These are phyloP conservation scores for Phainopepla nitens DNA, from an alignment of 2,113 vertebrate species.

Conservation along the genomic window DNA sequence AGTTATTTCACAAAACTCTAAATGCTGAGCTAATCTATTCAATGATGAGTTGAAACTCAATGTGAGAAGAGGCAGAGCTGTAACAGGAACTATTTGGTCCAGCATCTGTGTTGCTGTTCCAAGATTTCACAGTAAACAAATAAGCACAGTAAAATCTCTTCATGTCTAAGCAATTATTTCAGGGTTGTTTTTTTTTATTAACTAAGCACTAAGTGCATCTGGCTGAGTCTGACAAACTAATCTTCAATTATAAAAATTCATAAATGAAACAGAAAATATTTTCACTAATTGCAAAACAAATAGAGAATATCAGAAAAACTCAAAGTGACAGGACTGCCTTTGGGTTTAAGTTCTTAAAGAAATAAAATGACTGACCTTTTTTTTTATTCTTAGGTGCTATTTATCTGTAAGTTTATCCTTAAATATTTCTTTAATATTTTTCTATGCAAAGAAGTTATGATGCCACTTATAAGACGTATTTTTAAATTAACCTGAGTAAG, in stretches of 20 bases:
- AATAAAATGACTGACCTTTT: background rate
- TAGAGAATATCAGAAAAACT: background rate
- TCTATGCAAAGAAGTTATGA: background rate
- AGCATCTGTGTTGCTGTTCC: constrained; percentile 36
- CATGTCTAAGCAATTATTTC: background rate
- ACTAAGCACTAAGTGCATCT: background rate
- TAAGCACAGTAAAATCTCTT: background rate
- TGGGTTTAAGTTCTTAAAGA: background rate
- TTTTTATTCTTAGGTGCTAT: background rate
- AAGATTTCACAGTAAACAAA: constrained; percentile 29
- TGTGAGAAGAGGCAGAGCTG: background rate
- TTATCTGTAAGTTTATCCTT: background rate
- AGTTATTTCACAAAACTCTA: background rate
- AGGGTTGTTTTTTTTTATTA: background rate
- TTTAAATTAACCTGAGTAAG: background rate
- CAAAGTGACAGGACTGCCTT: background rate
- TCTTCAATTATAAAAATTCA: background rate
- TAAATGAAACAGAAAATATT: constrained; percentile 13
- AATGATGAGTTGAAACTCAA: background rate
- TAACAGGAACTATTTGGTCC: background rate
- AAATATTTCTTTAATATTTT: background rate
- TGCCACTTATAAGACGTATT: accelerated
- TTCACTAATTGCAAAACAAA: background rate
- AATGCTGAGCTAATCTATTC: background rate
- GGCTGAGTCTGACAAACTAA: background rate